A percentile compares a stretch with the other conserved stretches of the same genome.
Evolutionary conservation across 2,797 vertebrate species (phyloP).

Genomic region (Lophius americanus): DNA sequence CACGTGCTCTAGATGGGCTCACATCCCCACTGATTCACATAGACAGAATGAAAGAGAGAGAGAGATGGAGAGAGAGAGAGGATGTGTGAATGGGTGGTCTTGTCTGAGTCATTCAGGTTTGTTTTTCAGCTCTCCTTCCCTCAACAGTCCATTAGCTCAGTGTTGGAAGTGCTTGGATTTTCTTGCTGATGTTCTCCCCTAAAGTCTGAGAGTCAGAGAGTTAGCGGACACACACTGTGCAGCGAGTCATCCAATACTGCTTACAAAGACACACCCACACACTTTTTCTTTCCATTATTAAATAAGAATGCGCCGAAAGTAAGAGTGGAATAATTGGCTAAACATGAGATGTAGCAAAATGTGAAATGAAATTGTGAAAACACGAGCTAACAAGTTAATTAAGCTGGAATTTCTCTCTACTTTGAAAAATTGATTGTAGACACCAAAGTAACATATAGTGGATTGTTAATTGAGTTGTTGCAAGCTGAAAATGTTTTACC

Average conservation of each 20-base stretch:
- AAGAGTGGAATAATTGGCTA: slow-evolving; percentile 21
- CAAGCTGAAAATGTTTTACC: slow-evolving; percentile 22
- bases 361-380: slow-evolving; percentile 17
- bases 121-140: slow-evolving; percentile 74
- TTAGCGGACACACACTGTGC: slow-evolving; percentile 65
- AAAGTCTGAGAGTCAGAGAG: slow-evolving; percentile 72
- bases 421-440: slow-evolving; percentile 35
- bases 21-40: slow-evolving; percentile 39
- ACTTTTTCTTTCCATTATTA: slow-evolving; percentile 14
- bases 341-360: slow-evolving; percentile 21
- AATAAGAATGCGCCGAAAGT: slow-evolving; percentile 34
- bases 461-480: slow-evolving; percentile 44
- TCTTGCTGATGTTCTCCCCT: slow-evolving; percentile 69
- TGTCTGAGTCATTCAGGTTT: slow-evolving; percentile 74
- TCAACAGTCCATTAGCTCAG: slow-evolving; percentile 78
- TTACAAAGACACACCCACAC: slow-evolving; percentile 17
- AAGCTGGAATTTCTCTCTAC: slow-evolving; percentile 25
- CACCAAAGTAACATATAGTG: slow-evolving; percentile 32
- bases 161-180: slow-evolving; percentile 74
- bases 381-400: slow-evolving; percentile 21
- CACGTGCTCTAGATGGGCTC: slow-evolving; percentile 35
- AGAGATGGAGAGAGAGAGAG: slow-evolving; percentile 45
- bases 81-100: slow-evolving; percentile 75
- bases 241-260: slow-evolving; percentile 68
- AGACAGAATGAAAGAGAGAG: slow-evolving; percentile 17